Evolutionary conservation across 2,888 invertebrate species (phyloP), one percentile per base, ranked within the genome.

Genomic region (Stenurella melanura): DNA sequence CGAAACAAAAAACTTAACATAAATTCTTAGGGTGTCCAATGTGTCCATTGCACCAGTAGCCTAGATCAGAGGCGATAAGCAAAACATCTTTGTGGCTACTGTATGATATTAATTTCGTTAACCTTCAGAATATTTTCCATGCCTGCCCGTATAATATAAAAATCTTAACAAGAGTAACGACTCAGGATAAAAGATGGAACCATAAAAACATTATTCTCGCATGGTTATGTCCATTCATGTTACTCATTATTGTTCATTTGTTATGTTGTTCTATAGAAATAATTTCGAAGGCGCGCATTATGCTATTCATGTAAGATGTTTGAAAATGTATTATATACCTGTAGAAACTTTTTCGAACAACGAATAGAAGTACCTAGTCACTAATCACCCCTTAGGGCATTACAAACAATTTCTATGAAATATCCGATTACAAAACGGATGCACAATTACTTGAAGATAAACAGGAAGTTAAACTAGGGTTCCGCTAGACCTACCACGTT

Each of bases 41-140:
- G n/a, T n/a, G n/a, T 9, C 30, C 34, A 7, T 34, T n/a, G 17
- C 61, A 34, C 30, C 17, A 34, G 61, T 63, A 30, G 30, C 34
- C 34, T 34, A 63, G 61, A 63, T 63, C 34, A 63, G 34, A 63
- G 9, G 15, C 30, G 61, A 63, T 63, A 63, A 63, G 17, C 34
- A 63, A 21, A 63, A 50, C 61, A 63, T 17, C 34, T 63, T n/a
- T 17, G 50, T 30, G 30, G 34, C 61, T 63, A 34, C 34, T 34
- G 34, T 63, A n/a, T 9, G n/a, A 9, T 61, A 61, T 61, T 26
- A 61, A 61, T 61, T 30, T n/a, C 15, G 15, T 61, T 61, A 61
- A 61, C 30, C 30, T 61, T 61, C 30, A 61, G n/a, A 61, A 30
- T 61, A n/a, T 61, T 30, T 15, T 61, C 21, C 15, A 21, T 21